Evolutionary conservation across 2,797 vertebrate genomes (phyloP), one percentile per base, ranked within the genome.

Genomic region (Steatocranus sp.): DNA sequence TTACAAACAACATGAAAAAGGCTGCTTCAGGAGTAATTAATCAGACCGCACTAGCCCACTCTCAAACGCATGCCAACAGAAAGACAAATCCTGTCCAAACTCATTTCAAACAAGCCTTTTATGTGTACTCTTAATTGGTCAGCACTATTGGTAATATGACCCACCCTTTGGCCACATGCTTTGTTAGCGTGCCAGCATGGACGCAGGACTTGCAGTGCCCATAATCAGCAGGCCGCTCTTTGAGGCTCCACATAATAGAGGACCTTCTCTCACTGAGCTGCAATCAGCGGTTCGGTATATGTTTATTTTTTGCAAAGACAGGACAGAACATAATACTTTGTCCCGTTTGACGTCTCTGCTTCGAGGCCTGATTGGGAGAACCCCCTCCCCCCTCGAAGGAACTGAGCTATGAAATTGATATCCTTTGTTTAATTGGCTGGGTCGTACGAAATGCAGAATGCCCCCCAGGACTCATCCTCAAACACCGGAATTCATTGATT

Each of bases 281-380:
- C 83, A 94, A 92, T 93, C 90, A 91, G 89, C 4, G 85, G 84
- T 89, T 79, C 12, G 63, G 81, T 84, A 77, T 68, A 41, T 87
- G 90, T 94, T 94, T 92, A 88, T 89, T 92, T 91, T 73, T 85
- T 90, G 87, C 46, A 12, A 88, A 83, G 73, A 76, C 43, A 17
- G 82, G 74, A 88, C 80, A 91, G 79, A 91, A 92, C 83, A 81
- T 86, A 88, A 92, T 84, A 81, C 81, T 75, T 27, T 73, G 81
- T 83, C 80, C 75, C 18, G 6, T 73, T 63, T 38, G 12, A 48
- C 63, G 20, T 66, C 78, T 80, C 46, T 58, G 43, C 63, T 80
- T 34, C 1, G 25, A 17, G 34, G 61, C 46, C 76, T 80, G 86
- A 85, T 75, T 84, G 80, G 25, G 30, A 77, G 63, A 82, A 41